Evolutionary conservation across 2,113 vertebrate species (phyloP).

Genomic region (Nothobranchius furzeri): DNA sequence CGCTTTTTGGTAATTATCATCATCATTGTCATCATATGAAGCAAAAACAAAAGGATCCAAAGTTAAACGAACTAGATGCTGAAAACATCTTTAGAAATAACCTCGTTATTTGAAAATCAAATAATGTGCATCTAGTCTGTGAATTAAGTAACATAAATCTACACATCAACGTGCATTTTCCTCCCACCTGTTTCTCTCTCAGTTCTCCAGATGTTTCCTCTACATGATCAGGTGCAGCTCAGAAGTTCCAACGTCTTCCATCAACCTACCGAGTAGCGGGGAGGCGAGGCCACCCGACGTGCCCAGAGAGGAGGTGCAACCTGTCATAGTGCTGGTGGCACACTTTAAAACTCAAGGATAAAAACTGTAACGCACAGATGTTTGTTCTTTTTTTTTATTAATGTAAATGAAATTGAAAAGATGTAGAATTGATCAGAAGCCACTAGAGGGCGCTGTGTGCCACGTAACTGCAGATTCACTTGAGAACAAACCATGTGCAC

Average conservation of each 20-base stretch:
- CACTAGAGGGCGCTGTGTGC: conserved; percentile 23
- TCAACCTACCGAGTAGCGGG: conserved; percentile 16
- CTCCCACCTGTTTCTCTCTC: not conserved
- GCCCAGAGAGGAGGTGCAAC: not conserved
- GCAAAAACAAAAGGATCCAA: no score
- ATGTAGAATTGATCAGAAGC: not conserved
- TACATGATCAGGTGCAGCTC: conserved; percentile 50
- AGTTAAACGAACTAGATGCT: no score
- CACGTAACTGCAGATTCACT: not conserved
- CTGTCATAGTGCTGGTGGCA: not conserved
- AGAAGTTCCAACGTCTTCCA: conserved; percentile 17
- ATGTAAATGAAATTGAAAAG: not conserved
- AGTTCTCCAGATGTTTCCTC: conserved; percentile 58
- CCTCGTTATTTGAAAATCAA: no score
- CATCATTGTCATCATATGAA: no score
- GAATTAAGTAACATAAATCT: not conserved
- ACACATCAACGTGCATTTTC: not conserved
- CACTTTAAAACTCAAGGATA: not conserved
- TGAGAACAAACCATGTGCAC: not conserved
- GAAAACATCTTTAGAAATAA: no score
- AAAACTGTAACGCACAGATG: not conserved
- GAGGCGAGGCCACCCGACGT: not conserved
- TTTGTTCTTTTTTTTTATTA: not conserved
- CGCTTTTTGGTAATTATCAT: conserved; percentile 44
- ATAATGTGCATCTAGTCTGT: not conserved